Percentiles rank a stretch among this genome's conserved stretches.
phyloP scores from a whole-genome alignment of 2,113 vertebrate species.

The Catharus minimus region DNA sequence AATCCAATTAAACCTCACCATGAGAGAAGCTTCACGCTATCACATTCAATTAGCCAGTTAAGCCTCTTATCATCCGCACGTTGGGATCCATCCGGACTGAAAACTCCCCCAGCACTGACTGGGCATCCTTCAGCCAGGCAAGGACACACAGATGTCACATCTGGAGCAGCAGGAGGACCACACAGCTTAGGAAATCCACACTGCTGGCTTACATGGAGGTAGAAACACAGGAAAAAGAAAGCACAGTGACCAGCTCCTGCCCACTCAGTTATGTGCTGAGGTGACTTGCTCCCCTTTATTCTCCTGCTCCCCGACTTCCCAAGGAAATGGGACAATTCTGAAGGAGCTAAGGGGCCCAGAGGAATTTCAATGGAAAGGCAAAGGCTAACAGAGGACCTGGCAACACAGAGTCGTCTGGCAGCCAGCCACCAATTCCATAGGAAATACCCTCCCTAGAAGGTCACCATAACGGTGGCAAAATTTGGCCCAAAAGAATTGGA shows the following conservation, averaged over 20 bases:
- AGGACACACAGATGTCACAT: not conserved
- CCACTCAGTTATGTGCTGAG: not conserved
- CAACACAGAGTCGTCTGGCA: not conserved
- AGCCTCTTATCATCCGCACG: conserved; percentile 9
- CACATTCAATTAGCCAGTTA: conserved; percentile 54
- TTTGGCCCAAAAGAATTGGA: conserved; percentile 36
- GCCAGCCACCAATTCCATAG: conserved; percentile 46
- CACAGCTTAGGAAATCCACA: not conserved
- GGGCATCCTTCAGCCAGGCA: not conserved
- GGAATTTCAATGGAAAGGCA: not conserved
- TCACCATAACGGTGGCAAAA: conserved; percentile 55
- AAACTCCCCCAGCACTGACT: not conserved
- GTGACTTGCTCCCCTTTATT: not conserved
- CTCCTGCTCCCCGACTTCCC: not conserved
- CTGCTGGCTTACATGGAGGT: not conserved
- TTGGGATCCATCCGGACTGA: not conserved
- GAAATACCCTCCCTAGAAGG: conserved; percentile 65
- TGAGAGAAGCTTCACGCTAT: conserved; percentile 48
- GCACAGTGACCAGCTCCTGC: not conserved
- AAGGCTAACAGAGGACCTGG: conserved; percentile 7
- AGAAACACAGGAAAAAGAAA: not conserved
- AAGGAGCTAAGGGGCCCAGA: not conserved
- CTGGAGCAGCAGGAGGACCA: not conserved
- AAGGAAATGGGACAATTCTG: not conserved
- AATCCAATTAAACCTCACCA: conserved; percentile 66